Evolutionary conservation across 2,113 vertebrate species (phyloP), one percentile per base, ranked within the genome.

Genomic region (Rallus limicola): DNA sequence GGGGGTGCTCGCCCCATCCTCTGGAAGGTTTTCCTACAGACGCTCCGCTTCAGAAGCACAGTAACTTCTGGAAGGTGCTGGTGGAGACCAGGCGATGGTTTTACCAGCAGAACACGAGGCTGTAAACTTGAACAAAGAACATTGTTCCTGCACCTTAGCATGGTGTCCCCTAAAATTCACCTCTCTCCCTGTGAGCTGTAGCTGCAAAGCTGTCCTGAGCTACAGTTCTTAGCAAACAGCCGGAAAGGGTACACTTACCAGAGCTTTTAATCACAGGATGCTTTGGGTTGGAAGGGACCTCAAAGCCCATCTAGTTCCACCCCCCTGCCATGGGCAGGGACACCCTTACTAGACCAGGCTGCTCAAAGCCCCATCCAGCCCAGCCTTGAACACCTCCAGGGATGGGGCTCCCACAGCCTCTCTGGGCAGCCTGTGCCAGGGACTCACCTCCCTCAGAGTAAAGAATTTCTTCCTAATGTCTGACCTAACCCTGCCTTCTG

Each of bases 91-190:
- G 21, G 52, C 92, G 1, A 82, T 97, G 4, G 58, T 97, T 90
- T 97, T 98, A 74, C 98, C 97, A 63, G 97, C 97, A 84, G 93
- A 98, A 90, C 92, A 98, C 48, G 70, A 97, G 88, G 97, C 97
- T 90, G 33, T 78, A 69, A 97, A 96, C 33, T 93, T 97, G 97
- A 92, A 97, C 95, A 34, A 96, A 97, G 78, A 94, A 97, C 93
- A 96, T 98, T 67, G 48, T 90, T 88, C 98, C 94, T 90, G 95
- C 94, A 90, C 97, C 97, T 98, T 59, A 91, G 53, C 55, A 38
- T 19, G 59, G 44, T 24, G 21, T 86, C 87, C 56, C 28, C 46
- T n/a, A 26, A 33, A 85, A 42, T 33, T 83, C 58, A 89, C 71
- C 34, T 62, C 71, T 72, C 34, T 29, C 31, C 85, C 89, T 65